Percentiles rank a stretch among this genome's conserved stretches.
These are phyloP conservation scores for Ictalurus punctatus DNA, from an alignment of 2,113 vertebrate species.

Conservation along the genomic window DNA sequence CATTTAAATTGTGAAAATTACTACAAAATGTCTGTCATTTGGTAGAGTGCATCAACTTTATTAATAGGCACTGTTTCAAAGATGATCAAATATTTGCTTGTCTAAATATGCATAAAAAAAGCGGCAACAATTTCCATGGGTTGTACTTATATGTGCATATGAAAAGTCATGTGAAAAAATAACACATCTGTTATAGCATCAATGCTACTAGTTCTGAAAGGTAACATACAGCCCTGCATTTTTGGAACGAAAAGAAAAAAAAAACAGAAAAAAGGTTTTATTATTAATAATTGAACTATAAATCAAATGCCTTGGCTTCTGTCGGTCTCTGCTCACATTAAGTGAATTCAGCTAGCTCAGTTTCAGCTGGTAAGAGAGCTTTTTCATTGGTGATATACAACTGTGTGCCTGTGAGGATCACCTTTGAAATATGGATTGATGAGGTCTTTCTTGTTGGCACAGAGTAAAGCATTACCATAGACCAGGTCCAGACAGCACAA, in stretches of 20 bases:
- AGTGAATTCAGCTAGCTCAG: not conserved
- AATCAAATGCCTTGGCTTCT: not conserved
- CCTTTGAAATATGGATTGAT: slow-evolving; percentile 90
- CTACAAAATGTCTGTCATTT: too few species aligned
- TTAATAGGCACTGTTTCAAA: too few species aligned
- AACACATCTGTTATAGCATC: not conserved
- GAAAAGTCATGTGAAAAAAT: not conserved
- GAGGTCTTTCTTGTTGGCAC: slow-evolving; percentile 86
- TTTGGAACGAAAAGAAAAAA: not conserved
- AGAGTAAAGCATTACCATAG: slow-evolving; percentile 88
- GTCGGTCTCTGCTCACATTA: not conserved
- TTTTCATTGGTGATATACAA: not conserved
- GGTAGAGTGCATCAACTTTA: too few species aligned
- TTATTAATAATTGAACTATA: not conserved
- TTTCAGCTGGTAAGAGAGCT: not conserved
- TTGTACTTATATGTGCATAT: too few species aligned
- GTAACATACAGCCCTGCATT: not conserved
- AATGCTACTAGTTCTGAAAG: not conserved
- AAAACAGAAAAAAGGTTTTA: not conserved
- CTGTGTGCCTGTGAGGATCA: slow-evolving; percentile 52
- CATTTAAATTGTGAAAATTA: too few species aligned
- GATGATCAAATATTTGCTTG: too few species aligned
- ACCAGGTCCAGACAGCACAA: slow-evolving; percentile 96
- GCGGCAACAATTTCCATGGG: too few species aligned
- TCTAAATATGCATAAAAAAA: too few species aligned